Percentiles rank a stretch among this genome's conserved stretches.
These are phyloP conservation scores for Gymnosoma rotundatum DNA, from an alignment of 2,888 invertebrate genomes.

Conservation along the genomic window DNA sequence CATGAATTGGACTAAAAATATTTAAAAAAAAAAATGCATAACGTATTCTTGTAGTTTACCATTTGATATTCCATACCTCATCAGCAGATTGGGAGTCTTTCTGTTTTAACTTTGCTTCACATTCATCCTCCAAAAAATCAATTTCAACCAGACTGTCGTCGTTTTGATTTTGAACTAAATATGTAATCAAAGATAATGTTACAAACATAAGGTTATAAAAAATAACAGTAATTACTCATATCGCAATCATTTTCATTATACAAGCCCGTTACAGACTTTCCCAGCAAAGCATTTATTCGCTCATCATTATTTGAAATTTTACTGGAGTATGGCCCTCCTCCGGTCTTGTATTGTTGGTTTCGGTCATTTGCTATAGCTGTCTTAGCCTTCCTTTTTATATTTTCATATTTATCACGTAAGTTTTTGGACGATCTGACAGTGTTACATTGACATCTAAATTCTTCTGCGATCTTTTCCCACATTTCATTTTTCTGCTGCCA, in stretches of 20 bases:
- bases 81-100: too few relatives aligned
- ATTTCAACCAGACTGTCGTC: background rate
- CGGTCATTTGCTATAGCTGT: background rate
- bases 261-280: slow-evolving; percentile 1
- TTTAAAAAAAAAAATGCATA: too few relatives aligned
- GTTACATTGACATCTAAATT: background rate
- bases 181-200: too few relatives aligned
- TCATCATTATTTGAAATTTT: background rate
- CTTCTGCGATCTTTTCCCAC: background rate
- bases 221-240: background rate
- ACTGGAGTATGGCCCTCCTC: background rate
- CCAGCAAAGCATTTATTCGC: background rate
- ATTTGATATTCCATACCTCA: too few relatives aligned
- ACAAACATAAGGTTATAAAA: too few relatives aligned
- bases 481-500: background rate
- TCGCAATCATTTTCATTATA: too few relatives aligned
- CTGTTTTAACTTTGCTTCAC: too few relatives aligned
- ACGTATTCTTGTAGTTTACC: too few relatives aligned
- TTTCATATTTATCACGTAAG: background rate
- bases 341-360: background rate
- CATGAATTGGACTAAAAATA: background rate
- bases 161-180: too few relatives aligned
- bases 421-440: background rate
- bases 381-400: slow-evolving; percentile 1
- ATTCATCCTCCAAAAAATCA: background rate